A percentile compares a stretch with the other conserved stretches of the same genome.
These are phyloP conservation scores for Gephyroberyx darwinii DNA, from an alignment of 2,797 vertebrate species.

Conservation along the genomic window DNA sequence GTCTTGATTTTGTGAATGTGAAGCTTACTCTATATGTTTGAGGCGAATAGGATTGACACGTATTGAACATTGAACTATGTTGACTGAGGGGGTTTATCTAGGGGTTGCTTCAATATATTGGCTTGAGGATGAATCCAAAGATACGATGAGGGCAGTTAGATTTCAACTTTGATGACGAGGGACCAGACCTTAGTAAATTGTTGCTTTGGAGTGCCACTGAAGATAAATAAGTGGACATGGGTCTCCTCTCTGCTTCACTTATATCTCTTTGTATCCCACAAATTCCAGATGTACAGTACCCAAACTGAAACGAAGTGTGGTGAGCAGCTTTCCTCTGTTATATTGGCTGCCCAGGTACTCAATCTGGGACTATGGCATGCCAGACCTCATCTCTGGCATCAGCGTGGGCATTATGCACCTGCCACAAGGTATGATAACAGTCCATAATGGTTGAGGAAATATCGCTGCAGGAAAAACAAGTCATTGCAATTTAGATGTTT, in stretches of 20 bases:
- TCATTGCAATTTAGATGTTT: background rate
- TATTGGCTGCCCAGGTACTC: slow-evolving; percentile 94
- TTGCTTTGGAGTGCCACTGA: background rate
- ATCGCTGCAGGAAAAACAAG: background rate
- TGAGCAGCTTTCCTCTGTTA: slow-evolving; percentile 86
- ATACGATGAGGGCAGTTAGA: background rate
- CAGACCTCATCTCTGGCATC: slow-evolving; percentile 91
- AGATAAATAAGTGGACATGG: background rate
- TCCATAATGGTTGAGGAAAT: background rate
- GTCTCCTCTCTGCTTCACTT: background rate
- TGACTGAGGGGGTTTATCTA: background rate
- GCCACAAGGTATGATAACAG: slow-evolving; percentile 88
- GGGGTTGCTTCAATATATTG: background rate
- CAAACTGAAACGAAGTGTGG: slow-evolving; percentile 77
- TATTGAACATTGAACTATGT: background rate
- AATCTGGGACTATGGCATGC: slow-evolving; percentile 90
- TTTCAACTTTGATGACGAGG: background rate
- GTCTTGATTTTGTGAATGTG: background rate
- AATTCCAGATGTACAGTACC: slow-evolving; percentile 82
- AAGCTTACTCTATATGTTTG: background rate
- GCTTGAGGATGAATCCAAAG: background rate
- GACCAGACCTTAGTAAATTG: background rate
- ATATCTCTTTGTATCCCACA: background rate
- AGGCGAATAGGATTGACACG: background rate
- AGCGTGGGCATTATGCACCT: slow-evolving; percentile 98